These are phyloP conservation scores for Proteles cristata DNA, from an alignment of 2,113 vertebrate genomes.

Conservation along the genomic window DNA sequence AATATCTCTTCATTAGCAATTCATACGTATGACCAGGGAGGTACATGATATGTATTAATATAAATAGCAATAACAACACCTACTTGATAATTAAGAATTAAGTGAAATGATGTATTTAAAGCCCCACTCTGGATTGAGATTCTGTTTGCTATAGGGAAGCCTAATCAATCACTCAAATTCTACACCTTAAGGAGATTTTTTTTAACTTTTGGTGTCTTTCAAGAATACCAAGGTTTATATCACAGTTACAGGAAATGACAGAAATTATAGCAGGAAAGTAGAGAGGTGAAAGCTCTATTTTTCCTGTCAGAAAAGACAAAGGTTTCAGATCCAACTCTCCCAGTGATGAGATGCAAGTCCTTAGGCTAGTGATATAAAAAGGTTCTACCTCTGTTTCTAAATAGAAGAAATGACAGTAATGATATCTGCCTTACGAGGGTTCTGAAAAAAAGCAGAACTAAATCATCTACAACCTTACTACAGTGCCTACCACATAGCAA, in stretches of 20 bases:
- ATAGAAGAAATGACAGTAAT: background rate
- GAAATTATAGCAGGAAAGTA: background rate
- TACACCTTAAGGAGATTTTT: background rate
- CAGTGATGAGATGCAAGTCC: background rate
- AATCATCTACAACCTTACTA: background rate
- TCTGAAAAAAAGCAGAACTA: background rate
- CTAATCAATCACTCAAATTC: background rate
- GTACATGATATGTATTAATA: background rate
- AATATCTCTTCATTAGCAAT: slow-evolving; percentile 19
- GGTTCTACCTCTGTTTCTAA: background rate
- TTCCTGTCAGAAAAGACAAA: background rate
- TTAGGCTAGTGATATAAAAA: background rate
- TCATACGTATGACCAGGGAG: background rate
- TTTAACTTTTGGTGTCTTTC: background rate
- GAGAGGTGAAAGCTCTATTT: background rate
- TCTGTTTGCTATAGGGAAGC: background rate
- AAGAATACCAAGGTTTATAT: background rate
- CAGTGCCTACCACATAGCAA: background rate
- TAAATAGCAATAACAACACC: background rate
- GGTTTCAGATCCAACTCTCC: background rate
- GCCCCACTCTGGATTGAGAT: background rate
- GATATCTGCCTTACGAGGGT: background rate
- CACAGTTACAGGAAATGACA: background rate
- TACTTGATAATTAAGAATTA: background rate
- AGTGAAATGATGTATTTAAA: slow-evolving; percentile 12